phyloP scores from a whole-genome alignment of 2,888 invertebrate species.

The Himalopsyche kuldschensis region DNA sequence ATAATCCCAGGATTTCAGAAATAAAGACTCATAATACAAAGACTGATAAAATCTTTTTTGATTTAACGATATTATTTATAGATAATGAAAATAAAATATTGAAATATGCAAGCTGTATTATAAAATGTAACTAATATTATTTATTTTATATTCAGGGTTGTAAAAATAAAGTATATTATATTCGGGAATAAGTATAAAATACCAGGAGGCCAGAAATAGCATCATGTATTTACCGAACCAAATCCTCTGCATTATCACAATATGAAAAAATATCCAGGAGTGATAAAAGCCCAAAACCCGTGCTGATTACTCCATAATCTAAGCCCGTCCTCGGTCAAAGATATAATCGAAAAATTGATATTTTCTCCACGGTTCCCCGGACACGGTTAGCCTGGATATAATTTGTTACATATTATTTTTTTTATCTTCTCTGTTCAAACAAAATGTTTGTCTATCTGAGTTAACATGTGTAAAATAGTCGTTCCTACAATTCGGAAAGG shows the following conservation, averaged over 20 bases:
- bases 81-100: too few relatives aligned
- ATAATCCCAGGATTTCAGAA: neutral
- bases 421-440: constrained; percentile 27
- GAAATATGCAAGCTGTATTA: too few relatives aligned
- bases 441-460: constrained; percentile 6
- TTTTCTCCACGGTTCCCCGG: constrained; percentile 12
- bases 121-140: too few relatives aligned
- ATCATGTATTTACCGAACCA: neutral
- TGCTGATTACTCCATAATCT: neutral
- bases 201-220: neutral
- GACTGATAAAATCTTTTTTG: too few relatives aligned
- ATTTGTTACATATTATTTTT: constrained; percentile 10
- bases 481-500: constrained; percentile 18
- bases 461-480: constrained; percentile 27
- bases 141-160: too few relatives aligned
- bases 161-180: too few relatives aligned
- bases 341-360: constrained; percentile 5
- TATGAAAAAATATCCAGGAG: neutral
- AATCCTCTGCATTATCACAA: neutral
- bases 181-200: neutral
- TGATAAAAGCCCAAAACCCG: neutral
- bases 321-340: neutral
- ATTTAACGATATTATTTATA: too few relatives aligned
- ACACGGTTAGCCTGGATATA: constrained; percentile 1
- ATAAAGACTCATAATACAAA: neutral